Conservation (phyloP, 2,797 vertebrate species). For the Tangara arthus region DNA sequence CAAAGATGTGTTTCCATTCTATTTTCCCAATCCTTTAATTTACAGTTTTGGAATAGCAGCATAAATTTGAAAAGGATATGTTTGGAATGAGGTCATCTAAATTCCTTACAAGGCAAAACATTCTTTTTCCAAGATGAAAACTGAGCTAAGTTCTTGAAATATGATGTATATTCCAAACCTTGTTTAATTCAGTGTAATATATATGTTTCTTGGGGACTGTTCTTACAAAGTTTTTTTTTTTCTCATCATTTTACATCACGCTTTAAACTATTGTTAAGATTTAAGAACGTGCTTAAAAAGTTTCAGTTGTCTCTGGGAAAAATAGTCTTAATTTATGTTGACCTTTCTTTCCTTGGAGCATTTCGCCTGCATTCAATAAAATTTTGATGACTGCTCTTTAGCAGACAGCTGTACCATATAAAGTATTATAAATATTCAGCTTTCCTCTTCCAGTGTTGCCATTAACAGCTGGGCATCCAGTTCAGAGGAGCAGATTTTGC, state of each 20-base stretch:
- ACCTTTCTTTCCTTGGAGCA: conserved; percentile 81
- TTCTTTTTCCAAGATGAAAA: conserved; percentile 6
- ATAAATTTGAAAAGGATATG: not conserved
- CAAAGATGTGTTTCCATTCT: not conserved
- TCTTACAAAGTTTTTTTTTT: not conserved
- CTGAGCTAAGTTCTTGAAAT: not conserved
- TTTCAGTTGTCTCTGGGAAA: conserved; percentile 72
- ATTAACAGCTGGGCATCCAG: conserved; percentile 84
- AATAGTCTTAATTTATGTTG: conserved; percentile 79
- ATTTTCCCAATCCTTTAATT: not conserved
- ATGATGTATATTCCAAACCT: conserved; percentile 11
- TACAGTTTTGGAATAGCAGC: not conserved
- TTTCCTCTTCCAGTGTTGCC: conserved; percentile 76
- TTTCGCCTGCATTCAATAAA: conserved; percentile 79
- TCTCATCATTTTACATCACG: not conserved
- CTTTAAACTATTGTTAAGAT: conserved; percentile 54
- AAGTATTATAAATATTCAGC: conserved; percentile 84
- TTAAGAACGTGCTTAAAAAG: conserved; percentile 63
- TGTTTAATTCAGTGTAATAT: conserved; percentile 10
- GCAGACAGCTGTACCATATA: conserved; percentile 82
- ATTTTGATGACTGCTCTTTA: conserved; percentile 84
- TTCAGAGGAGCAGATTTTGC: conserved; percentile 79
- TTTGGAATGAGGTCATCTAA: conserved; percentile 11
- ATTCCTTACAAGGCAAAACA: conserved; percentile 11
- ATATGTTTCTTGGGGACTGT: not conserved